Base-by-base conservation (phyloP, 2,113 vertebrate species). In the Rhabdomys dilectus region DNA sequence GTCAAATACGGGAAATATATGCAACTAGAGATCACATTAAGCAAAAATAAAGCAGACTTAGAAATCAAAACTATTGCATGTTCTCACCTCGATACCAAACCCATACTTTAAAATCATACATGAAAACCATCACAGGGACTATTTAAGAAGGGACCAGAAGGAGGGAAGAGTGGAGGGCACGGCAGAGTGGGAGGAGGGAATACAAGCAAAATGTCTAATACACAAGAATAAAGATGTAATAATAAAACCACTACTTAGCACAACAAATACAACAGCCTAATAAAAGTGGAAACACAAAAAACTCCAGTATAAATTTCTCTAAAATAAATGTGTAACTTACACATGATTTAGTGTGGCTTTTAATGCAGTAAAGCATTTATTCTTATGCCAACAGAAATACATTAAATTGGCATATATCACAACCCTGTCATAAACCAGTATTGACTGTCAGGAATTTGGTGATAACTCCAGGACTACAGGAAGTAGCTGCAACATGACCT, bases 401-500 rank as follows among this genome's bases (percentile, higher is more conserved):
- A 96, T 84, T 84, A 60, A 72, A 91, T 4, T 56, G 85, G 36
- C 29, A 92, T 94, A 94, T 68, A 76, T 85, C 91, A 62, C 60
- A 84, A 93, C 87, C 39, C 64, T 51, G 31, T 42, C 68, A 87
- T 36, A 68, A 96, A 45, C 29, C 62, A 94, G 77, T 19, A 60
- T n/a, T 45, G 86, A 29, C 48, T 95, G 39, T 53, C 24, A 91
- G 62, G 45, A 92, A 10, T 92, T 58, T 80, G 51, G 36, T 68
- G 62, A 22, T 36, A 31, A 93, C 42, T 84, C 13, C 12, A 88
- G 53, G 4, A 3, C 53, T 45, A 64, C n/a, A 19, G 39, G 34
- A 51, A 75, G 45, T 75, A n/a, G 84, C 17, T 72, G 51, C 29
- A 82, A 39, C 21, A 10, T 60, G 29, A 72, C 64, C 58, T 89